Percentiles rank a stretch among this genome's conserved stretches.
These are phyloP conservation scores for Pseudorectes ferrugineus DNA, from an alignment of 2,113 vertebrate species.

Conservation along the genomic window DNA sequence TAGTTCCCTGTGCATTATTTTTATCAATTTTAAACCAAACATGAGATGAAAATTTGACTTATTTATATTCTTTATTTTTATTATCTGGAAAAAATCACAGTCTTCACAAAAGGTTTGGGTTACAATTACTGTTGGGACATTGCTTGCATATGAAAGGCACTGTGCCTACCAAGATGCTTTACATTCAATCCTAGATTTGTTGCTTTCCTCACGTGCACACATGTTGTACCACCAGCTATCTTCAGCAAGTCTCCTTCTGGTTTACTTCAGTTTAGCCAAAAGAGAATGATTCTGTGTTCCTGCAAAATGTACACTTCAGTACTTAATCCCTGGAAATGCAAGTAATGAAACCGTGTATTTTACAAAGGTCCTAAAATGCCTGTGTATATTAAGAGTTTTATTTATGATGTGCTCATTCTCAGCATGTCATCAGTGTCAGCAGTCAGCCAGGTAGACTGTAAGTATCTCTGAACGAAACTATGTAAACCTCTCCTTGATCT, in stretches of 20 bases:
- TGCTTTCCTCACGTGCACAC: neutral
- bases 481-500: neutral
- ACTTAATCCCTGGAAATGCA: neutral
- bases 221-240: neutral
- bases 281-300: neutral
- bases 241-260: neutral
- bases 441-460: neutral
- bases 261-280: neutral
- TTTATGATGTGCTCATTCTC: neutral
- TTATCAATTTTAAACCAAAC: neutral
- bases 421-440: neutral
- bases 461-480: neutral
- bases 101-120: neutral
- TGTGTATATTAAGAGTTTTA: neutral
- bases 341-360: neutral
- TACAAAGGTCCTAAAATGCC: neutral
- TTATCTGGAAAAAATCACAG: fast-evolving
- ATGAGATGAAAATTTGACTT: neutral
- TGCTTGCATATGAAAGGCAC: neutral
- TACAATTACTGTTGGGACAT: neutral
- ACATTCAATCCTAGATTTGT: neutral
- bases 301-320: neutral
- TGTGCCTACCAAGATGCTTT: neutral
- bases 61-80: neutral
- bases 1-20: neutral